Conservation (phyloP, 1,140 invertebrate genomes). For the Drosophila biarmipes region DNA sequence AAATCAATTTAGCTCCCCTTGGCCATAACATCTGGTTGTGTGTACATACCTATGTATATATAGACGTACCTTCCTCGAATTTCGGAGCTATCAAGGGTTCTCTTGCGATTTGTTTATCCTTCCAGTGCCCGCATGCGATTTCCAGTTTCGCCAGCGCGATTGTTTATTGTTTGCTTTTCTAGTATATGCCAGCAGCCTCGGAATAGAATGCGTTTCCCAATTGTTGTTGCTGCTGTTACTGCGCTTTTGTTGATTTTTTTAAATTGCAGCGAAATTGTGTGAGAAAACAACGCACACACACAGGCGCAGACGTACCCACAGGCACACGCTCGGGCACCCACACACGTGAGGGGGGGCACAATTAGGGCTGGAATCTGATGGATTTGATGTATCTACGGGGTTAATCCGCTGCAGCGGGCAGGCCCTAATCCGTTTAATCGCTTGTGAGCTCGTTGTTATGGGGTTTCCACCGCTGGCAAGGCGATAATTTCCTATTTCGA, state of each 20-base stretch:
- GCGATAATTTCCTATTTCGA: constrained; percentile 44
- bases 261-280: constrained; percentile 55
- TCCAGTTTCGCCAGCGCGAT: neutral
- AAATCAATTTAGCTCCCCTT: constrained; percentile 28
- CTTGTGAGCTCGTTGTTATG: neutral
- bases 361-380: constrained; percentile 15
- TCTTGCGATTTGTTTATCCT: constrained; percentile 13
- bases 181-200: constrained; percentile 34
- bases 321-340: constrained; percentile 5
- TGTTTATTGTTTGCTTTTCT: constrained; percentile 8
- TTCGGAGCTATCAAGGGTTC: constrained; percentile 11
- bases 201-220: constrained; percentile 39
- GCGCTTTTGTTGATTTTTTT: constrained; percentile 49
- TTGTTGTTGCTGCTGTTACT: constrained; percentile 37
- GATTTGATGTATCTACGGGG: neutral
- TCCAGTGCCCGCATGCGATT: constrained; percentile 6
- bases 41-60: neutral
- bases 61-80: constrained; percentile 26
- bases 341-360: constrained; percentile 23
- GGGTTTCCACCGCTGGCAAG: constrained; percentile 10
- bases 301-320: constrained; percentile 6
- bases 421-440: constrained; percentile 7
- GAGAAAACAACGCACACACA: constrained; percentile 58
- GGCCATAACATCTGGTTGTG: constrained; percentile 5
- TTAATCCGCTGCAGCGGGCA: constrained; percentile 3